phyloP scores from a whole-genome alignment of 2,797 vertebrate genomes.

The Cossypha caffra region DNA sequence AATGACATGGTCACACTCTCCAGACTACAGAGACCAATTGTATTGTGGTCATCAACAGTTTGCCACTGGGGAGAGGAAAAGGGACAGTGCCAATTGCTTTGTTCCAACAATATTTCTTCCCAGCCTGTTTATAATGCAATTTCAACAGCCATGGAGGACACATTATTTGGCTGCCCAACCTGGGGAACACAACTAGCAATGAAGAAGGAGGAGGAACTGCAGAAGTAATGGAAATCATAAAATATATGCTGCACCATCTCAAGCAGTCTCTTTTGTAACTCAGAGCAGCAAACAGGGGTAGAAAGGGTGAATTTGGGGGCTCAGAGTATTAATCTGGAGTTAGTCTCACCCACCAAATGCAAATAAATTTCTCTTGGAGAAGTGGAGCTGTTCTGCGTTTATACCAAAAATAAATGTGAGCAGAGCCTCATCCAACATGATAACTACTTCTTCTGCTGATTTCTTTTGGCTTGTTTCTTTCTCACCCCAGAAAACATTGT shows the following conservation, averaged over 20 bases:
- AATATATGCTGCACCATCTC: not conserved
- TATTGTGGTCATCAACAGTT: not conserved
- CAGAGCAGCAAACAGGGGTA: not conserved
- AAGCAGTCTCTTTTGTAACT: not conserved
- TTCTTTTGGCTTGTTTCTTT: constrained; percentile 47
- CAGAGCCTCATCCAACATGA: not conserved
- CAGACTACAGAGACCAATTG: not conserved
- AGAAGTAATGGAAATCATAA: not conserved
- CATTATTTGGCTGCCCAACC: not conserved
- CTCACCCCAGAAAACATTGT: not conserved
- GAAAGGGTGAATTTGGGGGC: not conserved
- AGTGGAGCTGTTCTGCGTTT: not conserved
- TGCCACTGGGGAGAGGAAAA: not conserved
- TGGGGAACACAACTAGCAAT: not conserved
- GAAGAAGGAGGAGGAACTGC: not conserved
- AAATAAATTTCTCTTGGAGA: not conserved
- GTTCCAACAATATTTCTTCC: not conserved
- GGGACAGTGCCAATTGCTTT: not conserved
- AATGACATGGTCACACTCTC: not conserved
- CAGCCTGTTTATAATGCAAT: not conserved
- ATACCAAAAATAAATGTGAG: constrained; percentile 12
- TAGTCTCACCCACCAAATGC: not conserved
- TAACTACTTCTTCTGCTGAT: constrained; percentile 21
- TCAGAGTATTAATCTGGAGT: not conserved
- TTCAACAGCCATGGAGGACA: not conserved